Conservation (phyloP, 64 coral and sea anemone species). For the Dendronephthya gigantea region DNA sequence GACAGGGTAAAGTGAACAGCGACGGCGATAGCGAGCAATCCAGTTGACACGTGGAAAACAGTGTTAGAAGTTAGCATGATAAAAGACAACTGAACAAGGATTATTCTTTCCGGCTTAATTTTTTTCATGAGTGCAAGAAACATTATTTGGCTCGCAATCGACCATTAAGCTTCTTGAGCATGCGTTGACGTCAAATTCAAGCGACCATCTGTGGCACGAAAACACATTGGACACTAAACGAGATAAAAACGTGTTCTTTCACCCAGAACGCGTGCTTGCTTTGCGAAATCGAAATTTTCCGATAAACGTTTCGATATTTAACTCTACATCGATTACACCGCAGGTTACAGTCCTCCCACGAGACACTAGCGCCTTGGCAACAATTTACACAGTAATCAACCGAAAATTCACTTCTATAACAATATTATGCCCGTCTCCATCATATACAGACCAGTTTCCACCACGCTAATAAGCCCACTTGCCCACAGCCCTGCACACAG, state of each 20-base stretch:
- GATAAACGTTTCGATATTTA: slow-evolving; percentile 6
- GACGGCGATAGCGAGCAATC: background rate
- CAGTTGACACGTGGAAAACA: background rate
- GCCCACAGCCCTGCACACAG: background rate
- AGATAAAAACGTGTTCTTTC: background rate
- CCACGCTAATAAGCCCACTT: background rate
- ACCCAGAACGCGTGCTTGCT: background rate
- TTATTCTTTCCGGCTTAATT: background rate
- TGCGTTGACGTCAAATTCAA: background rate
- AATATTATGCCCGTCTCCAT: background rate
- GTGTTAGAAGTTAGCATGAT: background rate
- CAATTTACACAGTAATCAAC: background rate
- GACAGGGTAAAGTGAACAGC: background rate
- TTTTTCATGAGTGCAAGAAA: background rate
- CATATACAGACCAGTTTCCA: background rate
- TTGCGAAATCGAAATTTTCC: background rate
- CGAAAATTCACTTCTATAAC: background rate
- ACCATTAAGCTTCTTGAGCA: background rate
- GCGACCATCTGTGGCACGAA: background rate
- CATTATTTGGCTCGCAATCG: background rate
- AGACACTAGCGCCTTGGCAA: background rate
- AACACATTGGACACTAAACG: background rate
- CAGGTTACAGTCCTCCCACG: background rate
- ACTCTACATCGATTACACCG: background rate
- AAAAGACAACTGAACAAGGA: background rate